Evolutionary conservation across 2,797 vertebrate genomes (phyloP).

Genomic region (Pteronotus mesoamericanus): DNA sequence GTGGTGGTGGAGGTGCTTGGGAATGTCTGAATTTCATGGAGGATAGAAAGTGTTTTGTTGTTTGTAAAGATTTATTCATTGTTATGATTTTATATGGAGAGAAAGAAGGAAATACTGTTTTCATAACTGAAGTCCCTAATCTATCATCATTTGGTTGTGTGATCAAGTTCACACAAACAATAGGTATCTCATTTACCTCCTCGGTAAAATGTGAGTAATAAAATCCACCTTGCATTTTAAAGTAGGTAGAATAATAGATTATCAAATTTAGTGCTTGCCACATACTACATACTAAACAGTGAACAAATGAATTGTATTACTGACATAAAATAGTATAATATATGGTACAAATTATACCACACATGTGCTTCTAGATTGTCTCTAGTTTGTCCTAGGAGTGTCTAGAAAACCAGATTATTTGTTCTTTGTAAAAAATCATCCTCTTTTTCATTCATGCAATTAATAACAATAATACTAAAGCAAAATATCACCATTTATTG

Average conservation of each 20-base stretch:
- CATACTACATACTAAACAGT: slow-evolving; percentile 9
- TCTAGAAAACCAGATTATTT: neutral
- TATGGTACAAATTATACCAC: neutral
- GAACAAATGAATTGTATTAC: neutral
- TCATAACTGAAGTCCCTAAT: neutral
- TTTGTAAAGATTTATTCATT: neutral
- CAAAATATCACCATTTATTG: neutral
- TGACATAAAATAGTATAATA: neutral
- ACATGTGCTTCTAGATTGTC: neutral
- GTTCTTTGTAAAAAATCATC: neutral
- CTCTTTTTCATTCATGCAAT: neutral
- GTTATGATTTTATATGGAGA: neutral
- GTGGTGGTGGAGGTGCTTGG: neutral
- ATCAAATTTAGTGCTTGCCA: neutral
- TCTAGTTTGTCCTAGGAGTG: neutral
- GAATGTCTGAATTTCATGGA: neutral
- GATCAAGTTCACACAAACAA: neutral
- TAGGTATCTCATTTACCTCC: neutral
- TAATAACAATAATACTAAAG: neutral
- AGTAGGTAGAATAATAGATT: neutral
- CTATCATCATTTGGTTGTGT: neutral
- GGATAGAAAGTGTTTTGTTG: neutral
- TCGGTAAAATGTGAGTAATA: neutral
- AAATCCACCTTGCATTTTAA: neutral
- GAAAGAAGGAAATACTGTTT: neutral